phyloP scores from a whole-genome alignment of 2,888 invertebrate genomes.

The Malthinus flaveolus region DNA sequence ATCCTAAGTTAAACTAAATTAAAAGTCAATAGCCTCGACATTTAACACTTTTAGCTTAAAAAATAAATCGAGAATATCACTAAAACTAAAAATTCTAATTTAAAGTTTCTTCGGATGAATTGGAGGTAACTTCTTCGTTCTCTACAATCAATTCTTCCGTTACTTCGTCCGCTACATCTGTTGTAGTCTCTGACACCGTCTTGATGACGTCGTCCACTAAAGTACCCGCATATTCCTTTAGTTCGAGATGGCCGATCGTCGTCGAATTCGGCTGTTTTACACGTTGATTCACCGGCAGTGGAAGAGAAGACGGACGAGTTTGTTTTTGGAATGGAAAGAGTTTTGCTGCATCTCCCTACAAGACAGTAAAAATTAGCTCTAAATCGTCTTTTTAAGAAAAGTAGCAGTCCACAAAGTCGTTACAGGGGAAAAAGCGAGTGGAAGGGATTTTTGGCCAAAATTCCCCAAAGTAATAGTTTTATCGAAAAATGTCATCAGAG shows the following conservation, averaged over 20 bases:
- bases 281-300: conserved; percentile 48
- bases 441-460: too few species aligned
- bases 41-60: background rate
- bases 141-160: too few species aligned
- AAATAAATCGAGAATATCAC: background rate
- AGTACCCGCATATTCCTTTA: conserved; percentile 52
- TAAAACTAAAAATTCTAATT: background rate
- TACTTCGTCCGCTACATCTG: conserved; percentile 26
- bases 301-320: conserved; percentile 52
- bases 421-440: too few species aligned
- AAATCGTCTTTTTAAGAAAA: background rate
- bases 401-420: background rate
- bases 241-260: conserved; percentile 37
- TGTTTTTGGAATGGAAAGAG: conserved; percentile 53
- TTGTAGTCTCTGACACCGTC: conserved; percentile 47
- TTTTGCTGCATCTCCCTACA: conserved; percentile 51
- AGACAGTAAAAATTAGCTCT: background rate
- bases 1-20: background rate
- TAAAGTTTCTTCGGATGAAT: background rate
- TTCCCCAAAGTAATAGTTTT: too few species aligned
- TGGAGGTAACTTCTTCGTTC: too few species aligned
- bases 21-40: background rate
- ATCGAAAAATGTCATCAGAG: too few species aligned
- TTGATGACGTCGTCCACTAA: conserved; percentile 54
- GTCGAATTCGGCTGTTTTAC: conserved; percentile 37